phyloP scores from a whole-genome alignment of 2,113 vertebrate genomes.

The Eclectus roratus region DNA sequence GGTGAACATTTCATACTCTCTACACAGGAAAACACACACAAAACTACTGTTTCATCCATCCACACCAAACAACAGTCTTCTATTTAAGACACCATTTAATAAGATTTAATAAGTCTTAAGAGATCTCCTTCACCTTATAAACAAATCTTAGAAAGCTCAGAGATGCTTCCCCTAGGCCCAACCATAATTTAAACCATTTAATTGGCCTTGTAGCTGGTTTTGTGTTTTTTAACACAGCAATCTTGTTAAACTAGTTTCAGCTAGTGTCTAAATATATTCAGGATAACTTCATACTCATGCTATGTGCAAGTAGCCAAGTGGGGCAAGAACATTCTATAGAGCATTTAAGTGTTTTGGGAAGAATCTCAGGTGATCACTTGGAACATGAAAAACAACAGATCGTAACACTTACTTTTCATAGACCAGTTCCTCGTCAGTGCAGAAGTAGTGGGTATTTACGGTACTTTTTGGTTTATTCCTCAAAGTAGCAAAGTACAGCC shows the following conservation, averaged over 20 bases:
- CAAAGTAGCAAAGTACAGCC: conserved; percentile 93
- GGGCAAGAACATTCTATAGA: accelerated
- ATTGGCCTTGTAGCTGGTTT: background rate
- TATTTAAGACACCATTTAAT: background rate
- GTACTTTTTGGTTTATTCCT: conserved; percentile 95
- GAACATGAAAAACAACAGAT: background rate
- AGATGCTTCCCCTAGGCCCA: background rate
- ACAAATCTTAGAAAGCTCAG: background rate
- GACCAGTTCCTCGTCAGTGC: conserved; percentile 93
- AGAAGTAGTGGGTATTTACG: conserved; percentile 94
- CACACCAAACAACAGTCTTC: background rate
- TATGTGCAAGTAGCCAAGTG: accelerated
- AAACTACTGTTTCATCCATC: background rate
- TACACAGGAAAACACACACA: background rate
- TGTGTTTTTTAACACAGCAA: background rate
- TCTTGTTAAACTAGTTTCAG: background rate
- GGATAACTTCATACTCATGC: background rate
- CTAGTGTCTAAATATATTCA: background rate
- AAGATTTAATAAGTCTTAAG: background rate
- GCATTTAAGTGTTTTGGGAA: accelerated
- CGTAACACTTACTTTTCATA: conserved; percentile 92
- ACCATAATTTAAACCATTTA: background rate
- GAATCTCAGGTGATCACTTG: background rate
- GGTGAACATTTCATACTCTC: background rate
- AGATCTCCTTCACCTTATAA: background rate